phyloP scores from a whole-genome alignment of 2,888 invertebrate species.

The Chrysopilus asiliformis region DNA sequence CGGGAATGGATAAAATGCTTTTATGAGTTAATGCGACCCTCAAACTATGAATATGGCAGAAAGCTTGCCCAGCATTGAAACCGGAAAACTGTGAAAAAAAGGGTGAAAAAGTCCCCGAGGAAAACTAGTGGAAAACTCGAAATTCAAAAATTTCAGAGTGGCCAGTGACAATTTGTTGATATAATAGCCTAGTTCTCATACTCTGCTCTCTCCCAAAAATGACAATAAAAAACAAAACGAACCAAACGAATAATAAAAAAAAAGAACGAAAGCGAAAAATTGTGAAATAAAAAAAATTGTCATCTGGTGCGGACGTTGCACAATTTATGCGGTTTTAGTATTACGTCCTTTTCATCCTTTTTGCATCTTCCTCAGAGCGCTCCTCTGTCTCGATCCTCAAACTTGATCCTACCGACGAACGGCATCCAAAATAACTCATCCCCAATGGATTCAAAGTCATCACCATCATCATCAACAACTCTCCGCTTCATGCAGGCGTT shows the following conservation, averaged over 20 bases:
- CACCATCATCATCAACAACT: too few species aligned
- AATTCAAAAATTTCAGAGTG: conserved; percentile 3
- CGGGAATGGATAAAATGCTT: conserved; percentile 9
- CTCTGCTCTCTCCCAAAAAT: too few species aligned
- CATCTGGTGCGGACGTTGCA: conserved; percentile 12
- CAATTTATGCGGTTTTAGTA: conserved; percentile 12
- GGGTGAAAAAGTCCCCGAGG: not conserved
- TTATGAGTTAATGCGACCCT: conserved; percentile 12
- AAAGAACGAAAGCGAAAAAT: not conserved
- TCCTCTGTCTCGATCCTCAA: too few species aligned
- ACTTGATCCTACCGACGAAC: too few species aligned
- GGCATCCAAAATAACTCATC: too few species aligned
- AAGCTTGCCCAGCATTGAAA: not conserved
- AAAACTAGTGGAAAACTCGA: conserved; percentile 6
- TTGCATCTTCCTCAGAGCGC: too few species aligned
- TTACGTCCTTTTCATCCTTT: too few species aligned
- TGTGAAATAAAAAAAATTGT: conserved; percentile 5
- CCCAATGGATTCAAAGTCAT: too few species aligned
- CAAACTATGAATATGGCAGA: not conserved
- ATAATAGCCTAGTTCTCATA: too few species aligned
- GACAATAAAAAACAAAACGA: not conserved
- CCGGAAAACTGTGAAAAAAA: conserved; percentile 1
- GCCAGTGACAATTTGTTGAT: conserved; percentile 7
- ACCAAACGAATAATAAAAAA: not conserved
- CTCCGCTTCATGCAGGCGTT: too few species aligned